phyloP scores from a whole-genome alignment of 2,113 vertebrate species.

The Syrmaticus mikado region DNA sequence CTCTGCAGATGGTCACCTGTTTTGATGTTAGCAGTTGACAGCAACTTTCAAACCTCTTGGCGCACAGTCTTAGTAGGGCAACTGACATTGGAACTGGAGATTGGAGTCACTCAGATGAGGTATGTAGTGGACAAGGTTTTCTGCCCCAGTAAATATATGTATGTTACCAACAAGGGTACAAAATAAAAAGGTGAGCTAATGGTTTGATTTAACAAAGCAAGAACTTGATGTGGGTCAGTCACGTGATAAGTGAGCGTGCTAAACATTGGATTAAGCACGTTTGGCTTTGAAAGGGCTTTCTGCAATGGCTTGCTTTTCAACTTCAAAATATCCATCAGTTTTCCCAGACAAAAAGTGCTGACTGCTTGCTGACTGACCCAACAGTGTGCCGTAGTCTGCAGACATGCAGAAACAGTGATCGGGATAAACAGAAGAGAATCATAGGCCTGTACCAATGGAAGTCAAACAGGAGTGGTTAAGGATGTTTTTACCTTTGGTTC shows the following conservation, averaged over 20 bases:
- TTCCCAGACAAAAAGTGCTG: not conserved
- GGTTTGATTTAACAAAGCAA: not conserved
- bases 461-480: not conserved
- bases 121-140: not conserved
- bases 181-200: not conserved
- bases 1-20: not conserved
- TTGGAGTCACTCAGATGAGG: not conserved
- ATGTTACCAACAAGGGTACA: not conserved
- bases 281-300: not conserved
- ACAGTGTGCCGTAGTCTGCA: not conserved
- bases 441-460: not conserved
- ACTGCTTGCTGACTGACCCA: not conserved
- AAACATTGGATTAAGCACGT: not conserved
- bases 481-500: not conserved
- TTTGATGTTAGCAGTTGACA: not conserved
- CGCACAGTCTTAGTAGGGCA: not conserved
- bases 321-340: not conserved
- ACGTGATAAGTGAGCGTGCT: not conserved
- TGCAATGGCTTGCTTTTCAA: not conserved
- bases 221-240: not conserved
- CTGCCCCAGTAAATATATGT: not conserved
- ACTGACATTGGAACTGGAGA: not conserved
- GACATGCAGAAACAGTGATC: not conserved
- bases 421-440: not conserved
- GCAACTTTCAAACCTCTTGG: not conserved